phyloP scores from a whole-genome alignment of 2,797 vertebrate genomes.

The Oreortyx pictus region DNA sequence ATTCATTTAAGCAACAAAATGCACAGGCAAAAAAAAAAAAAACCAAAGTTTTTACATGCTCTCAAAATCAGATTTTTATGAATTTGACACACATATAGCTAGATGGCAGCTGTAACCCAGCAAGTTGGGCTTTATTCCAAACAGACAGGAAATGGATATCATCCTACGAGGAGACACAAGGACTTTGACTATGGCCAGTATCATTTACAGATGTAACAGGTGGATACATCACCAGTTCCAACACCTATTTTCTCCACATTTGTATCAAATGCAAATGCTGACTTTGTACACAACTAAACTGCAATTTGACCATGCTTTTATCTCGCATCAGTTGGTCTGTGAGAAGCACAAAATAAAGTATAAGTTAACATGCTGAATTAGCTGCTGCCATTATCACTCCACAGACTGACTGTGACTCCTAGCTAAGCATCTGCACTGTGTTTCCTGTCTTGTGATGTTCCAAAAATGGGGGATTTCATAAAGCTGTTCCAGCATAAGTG shows the following conservation, averaged over 20 bases:
- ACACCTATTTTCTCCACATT: neutral
- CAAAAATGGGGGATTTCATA: neutral
- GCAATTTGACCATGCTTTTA: neutral
- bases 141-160: neutral
- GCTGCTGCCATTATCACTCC: neutral
- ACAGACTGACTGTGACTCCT: neutral
- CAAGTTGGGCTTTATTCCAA: neutral
- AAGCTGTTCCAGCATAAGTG: neutral
- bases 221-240: neutral
- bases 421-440: neutral
- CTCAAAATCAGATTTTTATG: neutral
- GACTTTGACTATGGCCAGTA: neutral
- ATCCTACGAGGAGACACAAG: neutral
- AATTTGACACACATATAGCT: neutral
- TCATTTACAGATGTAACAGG: neutral
- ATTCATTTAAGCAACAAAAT: constrained; percentile 5
- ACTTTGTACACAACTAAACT: neutral
- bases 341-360: neutral
- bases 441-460: neutral
- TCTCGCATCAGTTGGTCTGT: neutral
- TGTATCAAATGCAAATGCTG: neutral
- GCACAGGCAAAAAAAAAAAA: neutral
- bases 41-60: neutral
- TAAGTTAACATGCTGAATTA: neutral
- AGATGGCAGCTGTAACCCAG: neutral